Percentiles rank a stretch among this genome's conserved stretches.
Conservation (phyloP, 2,888 invertebrate species). For the Rhabditoides inermis region DNA sequence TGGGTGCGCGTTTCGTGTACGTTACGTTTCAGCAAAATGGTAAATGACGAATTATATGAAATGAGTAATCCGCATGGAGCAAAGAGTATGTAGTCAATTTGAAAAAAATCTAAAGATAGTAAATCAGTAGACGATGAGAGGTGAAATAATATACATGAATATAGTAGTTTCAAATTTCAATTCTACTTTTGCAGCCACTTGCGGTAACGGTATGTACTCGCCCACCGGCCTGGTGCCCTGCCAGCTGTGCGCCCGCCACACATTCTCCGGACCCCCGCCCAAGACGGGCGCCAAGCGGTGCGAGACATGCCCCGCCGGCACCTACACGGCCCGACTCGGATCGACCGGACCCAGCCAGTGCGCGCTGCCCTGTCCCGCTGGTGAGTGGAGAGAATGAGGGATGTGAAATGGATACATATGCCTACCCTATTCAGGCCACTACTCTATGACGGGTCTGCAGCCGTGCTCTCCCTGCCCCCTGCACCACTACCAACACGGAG, state of each 20-base stretch:
- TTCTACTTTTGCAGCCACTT: conserved; percentile 62
- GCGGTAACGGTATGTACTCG: conserved; percentile 89
- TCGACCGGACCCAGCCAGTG: conserved; percentile 53
- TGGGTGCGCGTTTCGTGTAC: too few species aligned
- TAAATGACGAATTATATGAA: too few species aligned
- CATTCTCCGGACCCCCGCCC: conserved; percentile 60
- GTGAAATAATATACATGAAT: too few species aligned
- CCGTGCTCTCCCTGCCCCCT: conserved; percentile 85
- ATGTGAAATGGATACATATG: background rate
- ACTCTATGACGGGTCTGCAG: conserved; percentile 83
- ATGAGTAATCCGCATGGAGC: too few species aligned
- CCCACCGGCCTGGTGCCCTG: conserved; percentile 89
- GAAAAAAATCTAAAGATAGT: too few species aligned
- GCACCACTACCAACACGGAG: conserved; percentile 79
- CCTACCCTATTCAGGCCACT: conserved; percentile 55
- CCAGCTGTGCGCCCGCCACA: conserved; percentile 83
- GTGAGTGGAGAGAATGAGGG: conserved; percentile 52
- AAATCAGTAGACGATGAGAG: too few species aligned
- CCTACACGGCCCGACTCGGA: conserved; percentile 54
- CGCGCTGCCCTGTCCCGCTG: conserved; percentile 74
- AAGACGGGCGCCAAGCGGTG: conserved; percentile 58
- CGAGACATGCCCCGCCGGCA: conserved; percentile 66
- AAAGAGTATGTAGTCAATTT: too few species aligned
- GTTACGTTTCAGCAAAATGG: too few species aligned
- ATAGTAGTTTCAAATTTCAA: too few species aligned